Conservation (phyloP, 2,113 vertebrate species). For the Aspiorhynchus laticeps region DNA sequence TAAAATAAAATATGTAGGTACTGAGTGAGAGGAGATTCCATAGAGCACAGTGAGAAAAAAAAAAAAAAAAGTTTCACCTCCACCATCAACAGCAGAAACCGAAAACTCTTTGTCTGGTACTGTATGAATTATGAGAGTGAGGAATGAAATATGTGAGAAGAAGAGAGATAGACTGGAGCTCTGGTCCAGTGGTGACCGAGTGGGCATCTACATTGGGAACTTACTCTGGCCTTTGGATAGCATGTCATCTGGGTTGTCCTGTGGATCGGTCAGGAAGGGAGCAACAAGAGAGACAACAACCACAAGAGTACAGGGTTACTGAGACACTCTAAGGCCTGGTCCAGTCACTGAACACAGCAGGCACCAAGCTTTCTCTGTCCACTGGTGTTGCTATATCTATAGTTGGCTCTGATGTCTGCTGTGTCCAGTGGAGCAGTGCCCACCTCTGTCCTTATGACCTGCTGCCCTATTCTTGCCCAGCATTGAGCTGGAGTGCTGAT, state of each 20-base stretch:
- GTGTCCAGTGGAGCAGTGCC: conserved; percentile 70
- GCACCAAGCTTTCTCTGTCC: conserved; percentile 7
- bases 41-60: background rate
- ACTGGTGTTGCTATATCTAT: background rate
- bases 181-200: background rate
- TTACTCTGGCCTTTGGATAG: conserved; percentile 97
- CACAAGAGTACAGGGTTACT: conserved; percentile 94
- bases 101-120: background rate
- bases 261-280: conserved; percentile 85
- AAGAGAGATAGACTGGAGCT: background rate
- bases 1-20: background rate
- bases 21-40: background rate
- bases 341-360: conserved; percentile 67
- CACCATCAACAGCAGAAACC: background rate
- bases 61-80: background rate
- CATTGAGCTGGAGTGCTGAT: background rate
- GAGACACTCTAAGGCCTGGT: conserved; percentile 63
- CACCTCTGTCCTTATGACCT: conserved; percentile 78
- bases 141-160: background rate
- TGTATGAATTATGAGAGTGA: conserved; percentile 2
- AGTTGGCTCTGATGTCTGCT: conserved; percentile 59
- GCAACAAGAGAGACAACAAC: conserved; percentile 79
- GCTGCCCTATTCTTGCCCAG: conserved; percentile 66
- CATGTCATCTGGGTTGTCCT: conserved; percentile 97
- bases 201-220: conserved; percentile 65